A percentile compares a stretch with the other conserved stretches of the same genome.
These are phyloP conservation scores for Dryocosmus kuriphilus DNA, from an alignment of 2,888 invertebrate genomes.

Conservation along the genomic window DNA sequence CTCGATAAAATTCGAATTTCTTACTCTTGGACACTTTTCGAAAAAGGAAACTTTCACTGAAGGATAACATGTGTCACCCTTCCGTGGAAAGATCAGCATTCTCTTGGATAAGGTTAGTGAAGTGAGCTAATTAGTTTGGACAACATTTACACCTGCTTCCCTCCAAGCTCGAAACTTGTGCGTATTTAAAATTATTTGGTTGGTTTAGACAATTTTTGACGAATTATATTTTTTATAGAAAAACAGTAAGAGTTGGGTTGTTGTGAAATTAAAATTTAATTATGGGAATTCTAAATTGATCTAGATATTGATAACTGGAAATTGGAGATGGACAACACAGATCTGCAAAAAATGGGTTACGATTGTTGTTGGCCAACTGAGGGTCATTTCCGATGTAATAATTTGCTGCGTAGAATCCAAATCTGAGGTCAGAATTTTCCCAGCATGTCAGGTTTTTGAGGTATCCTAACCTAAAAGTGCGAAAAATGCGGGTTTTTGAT, in stretches of 20 bases:
- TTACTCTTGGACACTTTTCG: background rate
- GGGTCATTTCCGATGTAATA: too few species aligned
- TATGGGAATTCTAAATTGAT: background rate
- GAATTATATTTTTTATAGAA: too few species aligned
- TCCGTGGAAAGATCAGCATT: slow-evolving; percentile 1
- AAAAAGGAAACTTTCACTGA: background rate
- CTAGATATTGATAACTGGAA: background rate
- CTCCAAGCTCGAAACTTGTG: background rate
- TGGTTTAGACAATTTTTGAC: background rate
- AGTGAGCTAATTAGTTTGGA: slow-evolving; percentile 22
- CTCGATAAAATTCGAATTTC: background rate
- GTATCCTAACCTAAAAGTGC: too few species aligned
- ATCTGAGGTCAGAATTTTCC: too few species aligned
- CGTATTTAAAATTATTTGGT: background rate
- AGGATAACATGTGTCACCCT: background rate
- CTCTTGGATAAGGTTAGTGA: background rate
- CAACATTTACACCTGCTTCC: slow-evolving; percentile 18
- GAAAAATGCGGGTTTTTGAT: too few species aligned
- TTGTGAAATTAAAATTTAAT: background rate
- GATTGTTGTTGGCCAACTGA: too few species aligned
- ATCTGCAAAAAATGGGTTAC: too few species aligned
- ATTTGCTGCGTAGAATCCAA: too few species aligned
- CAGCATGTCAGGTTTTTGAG: too few species aligned
- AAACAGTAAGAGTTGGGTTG: too few species aligned
- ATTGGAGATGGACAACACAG: too few species aligned